Conservation (phyloP, 1,140 invertebrate species). For the Sarcophaga peregrina region DNA sequence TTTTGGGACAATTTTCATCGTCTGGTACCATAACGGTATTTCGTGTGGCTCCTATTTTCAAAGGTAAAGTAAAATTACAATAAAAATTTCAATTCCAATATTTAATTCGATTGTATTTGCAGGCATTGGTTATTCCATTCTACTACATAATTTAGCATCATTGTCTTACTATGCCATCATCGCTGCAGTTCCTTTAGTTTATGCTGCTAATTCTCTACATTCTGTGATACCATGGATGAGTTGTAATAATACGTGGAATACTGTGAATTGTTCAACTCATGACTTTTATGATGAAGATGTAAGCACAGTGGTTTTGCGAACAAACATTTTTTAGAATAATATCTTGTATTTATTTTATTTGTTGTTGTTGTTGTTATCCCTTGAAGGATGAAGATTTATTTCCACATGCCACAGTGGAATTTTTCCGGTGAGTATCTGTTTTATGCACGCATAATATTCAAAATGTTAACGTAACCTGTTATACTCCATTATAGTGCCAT, state of each 20-base stretch:
- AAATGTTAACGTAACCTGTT: not conserved
- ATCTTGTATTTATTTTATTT: not conserved
- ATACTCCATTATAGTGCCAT: slow-evolving; percentile 45
- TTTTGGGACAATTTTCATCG: slow-evolving; percentile 62
- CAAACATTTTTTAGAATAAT: too few relatives aligned
- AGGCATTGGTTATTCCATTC: slow-evolving; percentile 62
- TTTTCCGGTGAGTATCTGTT: slow-evolving; percentile 54
- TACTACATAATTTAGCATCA: slow-evolving; percentile 59
- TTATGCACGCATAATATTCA: not conserved
- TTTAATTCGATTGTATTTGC: too few relatives aligned
- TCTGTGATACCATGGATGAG: slow-evolving; percentile 59
- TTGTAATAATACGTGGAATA: slow-evolving; percentile 61
- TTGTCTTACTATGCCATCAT: slow-evolving; percentile 58
- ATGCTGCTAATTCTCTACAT: slow-evolving; percentile 55
- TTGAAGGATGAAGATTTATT: slow-evolving; percentile 48
- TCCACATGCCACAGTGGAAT: slow-evolving; percentile 60
- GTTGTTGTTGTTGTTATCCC: not conserved
- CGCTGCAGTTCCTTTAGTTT: slow-evolving; percentile 60
- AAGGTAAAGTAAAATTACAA: slow-evolving; percentile 50
- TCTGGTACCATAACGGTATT: slow-evolving; percentile 62
- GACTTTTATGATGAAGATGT: slow-evolving; percentile 50
- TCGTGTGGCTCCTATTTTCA: slow-evolving; percentile 64
- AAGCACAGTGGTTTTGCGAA: not conserved
- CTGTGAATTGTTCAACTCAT: slow-evolving; percentile 57
- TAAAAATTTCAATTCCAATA: not conserved